Conservation (phyloP, 2,113 vertebrate genomes). For the Eptatretus burgeri region DNA sequence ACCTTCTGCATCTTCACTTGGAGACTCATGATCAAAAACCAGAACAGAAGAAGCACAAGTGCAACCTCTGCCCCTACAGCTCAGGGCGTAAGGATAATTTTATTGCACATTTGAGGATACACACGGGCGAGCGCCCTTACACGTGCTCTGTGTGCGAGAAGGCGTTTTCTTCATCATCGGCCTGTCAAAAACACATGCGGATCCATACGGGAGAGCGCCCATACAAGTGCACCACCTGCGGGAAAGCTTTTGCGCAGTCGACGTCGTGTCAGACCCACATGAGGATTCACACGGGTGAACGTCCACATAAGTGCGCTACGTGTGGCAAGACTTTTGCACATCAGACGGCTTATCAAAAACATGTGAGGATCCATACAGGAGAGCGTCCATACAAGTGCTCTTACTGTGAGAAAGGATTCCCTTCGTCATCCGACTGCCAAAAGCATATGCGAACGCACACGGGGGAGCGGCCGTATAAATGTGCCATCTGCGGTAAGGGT, state of each 20-base stretch:
- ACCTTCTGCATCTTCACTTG: too few species aligned
- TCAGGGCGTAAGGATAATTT: neutral
- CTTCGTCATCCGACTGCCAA: neutral
- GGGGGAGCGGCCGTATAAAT: slow-evolving; percentile 1
- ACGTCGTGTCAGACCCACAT: neutral
- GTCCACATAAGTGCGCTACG: slow-evolving; percentile 38
- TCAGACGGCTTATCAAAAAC: slow-evolving; percentile 56
- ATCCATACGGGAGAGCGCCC: slow-evolving; percentile 5
- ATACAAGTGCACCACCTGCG: neutral
- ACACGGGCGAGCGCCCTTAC: slow-evolving; percentile 3
- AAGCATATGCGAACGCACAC: slow-evolving; percentile 6
- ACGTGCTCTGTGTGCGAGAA: slow-evolving; percentile 2
- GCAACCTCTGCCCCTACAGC: slow-evolving; percentile 5
- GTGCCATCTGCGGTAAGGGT: neutral
- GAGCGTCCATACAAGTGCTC: slow-evolving; percentile 59
- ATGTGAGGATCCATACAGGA: slow-evolving; percentile 55
- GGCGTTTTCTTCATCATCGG: neutral
- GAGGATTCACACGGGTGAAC: slow-evolving; percentile 4
- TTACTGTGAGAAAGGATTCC: slow-evolving; percentile 27
- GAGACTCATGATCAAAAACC: too few species aligned
- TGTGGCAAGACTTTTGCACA: slow-evolving; percentile 63
- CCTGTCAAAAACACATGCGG: slow-evolving; percentile 1
- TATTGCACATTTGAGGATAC: neutral
- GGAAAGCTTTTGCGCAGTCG: neutral
- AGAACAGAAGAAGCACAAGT: neutral